Percentiles rank a stretch among this genome's conserved stretches.
phyloP scores from a whole-genome alignment of 2,797 vertebrate genomes.

The Merluccius polli region DNA sequence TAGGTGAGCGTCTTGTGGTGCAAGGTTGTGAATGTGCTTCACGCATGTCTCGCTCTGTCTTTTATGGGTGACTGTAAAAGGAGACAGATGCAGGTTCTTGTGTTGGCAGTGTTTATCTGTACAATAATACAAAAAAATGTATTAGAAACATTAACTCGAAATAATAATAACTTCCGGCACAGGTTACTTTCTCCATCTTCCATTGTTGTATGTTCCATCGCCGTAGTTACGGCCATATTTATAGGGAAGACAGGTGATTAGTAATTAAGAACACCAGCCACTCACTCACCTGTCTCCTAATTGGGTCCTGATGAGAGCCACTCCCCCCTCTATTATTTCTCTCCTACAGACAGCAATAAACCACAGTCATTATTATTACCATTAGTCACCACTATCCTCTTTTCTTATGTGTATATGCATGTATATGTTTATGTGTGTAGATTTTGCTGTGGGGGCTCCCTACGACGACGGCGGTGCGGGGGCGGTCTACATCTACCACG shows the following conservation, averaged over 20 bases:
- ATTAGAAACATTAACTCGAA: no score
- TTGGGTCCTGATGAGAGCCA: background rate
- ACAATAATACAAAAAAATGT: no score
- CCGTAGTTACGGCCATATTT: background rate
- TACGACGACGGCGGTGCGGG: constrained; percentile 74
- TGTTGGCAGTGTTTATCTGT: no score
- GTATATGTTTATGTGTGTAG: no score
- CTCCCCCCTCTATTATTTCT: background rate
- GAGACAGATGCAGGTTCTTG: no score
- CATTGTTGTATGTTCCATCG: background rate
- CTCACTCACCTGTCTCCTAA: background rate
- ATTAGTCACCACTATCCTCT: background rate
- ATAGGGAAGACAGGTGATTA: background rate
- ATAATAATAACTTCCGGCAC: no score
- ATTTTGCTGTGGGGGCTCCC: constrained; percentile 93
- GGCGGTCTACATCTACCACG: constrained; percentile 87
- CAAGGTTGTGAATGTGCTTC: no score
- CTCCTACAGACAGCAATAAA: background rate
- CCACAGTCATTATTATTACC: background rate
- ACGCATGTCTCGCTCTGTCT: no score
- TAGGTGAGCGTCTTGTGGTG: background rate
- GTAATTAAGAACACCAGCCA: background rate
- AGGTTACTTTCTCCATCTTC: no score
- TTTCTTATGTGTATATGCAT: constrained; percentile 43
- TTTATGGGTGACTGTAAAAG: no score